phyloP scores from a whole-genome alignment of 1,140 invertebrate genomes.

The Heliconius hermathena region DNA sequence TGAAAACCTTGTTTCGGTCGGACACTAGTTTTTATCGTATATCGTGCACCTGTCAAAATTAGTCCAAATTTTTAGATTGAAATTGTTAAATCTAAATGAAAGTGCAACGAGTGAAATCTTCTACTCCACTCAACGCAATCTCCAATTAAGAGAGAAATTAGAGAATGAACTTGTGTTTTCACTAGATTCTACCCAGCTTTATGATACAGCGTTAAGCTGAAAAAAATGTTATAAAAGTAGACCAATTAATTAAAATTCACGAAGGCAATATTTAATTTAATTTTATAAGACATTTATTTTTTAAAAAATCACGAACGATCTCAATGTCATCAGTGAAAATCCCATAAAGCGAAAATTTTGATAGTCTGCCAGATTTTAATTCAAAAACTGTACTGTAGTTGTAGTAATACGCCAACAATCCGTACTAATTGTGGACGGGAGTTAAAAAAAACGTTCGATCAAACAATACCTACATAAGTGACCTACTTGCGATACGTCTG shows the following conservation, averaged over 20 bases:
- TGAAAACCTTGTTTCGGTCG: too few relatives aligned
- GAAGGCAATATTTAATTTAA: background rate
- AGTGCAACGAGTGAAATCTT: too few relatives aligned
- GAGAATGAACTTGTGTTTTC: too few relatives aligned
- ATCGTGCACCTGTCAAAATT: too few relatives aligned
- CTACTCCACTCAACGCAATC: too few relatives aligned
- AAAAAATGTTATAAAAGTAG: too few relatives aligned
- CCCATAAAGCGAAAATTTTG: slow-evolving; percentile 32
- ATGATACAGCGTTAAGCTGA: too few relatives aligned
- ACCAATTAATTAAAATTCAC: background rate
- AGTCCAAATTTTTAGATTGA: too few relatives aligned
- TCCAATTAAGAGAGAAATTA: too few relatives aligned
- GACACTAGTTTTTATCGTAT: too few relatives aligned
- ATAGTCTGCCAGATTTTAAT: slow-evolving; percentile 36
- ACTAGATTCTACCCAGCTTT: too few relatives aligned
- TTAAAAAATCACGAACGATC: slow-evolving; percentile 11
- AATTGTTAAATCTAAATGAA: too few relatives aligned
- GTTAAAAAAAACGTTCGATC: slow-evolving; percentile 23
- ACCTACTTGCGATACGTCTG: slow-evolving; percentile 20
- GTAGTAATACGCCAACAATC: slow-evolving; percentile 19
- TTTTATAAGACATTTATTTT: background rate
- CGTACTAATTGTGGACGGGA: slow-evolving; percentile 32
- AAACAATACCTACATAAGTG: slow-evolving; percentile 28
- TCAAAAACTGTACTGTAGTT: slow-evolving; percentile 22
- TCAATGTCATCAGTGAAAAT: slow-evolving; percentile 19